Evolutionary conservation across 2,888 invertebrate genomes (phyloP).

Genomic region (Augochlorella aurata): DNA sequence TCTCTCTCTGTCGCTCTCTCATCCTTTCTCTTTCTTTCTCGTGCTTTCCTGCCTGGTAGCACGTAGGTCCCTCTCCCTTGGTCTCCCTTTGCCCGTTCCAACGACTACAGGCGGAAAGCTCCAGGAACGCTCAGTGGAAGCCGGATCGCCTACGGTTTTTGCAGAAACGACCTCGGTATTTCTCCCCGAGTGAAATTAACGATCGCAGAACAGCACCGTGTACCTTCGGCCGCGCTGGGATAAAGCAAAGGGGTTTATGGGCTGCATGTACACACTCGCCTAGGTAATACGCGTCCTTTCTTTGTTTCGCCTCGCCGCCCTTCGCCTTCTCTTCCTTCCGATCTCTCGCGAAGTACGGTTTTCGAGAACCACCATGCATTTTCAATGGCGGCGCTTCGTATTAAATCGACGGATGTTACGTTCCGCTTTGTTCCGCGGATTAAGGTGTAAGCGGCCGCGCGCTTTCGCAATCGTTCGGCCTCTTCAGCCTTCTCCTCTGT

Average conservation of each 20-base stretch:
- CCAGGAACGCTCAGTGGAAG: constrained; percentile 66
- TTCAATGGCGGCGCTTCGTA: constrained; percentile 19
- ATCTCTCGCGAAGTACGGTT: constrained; percentile 24
- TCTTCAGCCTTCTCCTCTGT: not conserved
- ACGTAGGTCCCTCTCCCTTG: constrained; percentile 8
- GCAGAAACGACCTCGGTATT: constrained; percentile 75
- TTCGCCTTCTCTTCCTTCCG: constrained; percentile 25
- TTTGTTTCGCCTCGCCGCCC: constrained; percentile 38
- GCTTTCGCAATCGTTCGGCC: not conserved
- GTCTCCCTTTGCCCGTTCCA: constrained; percentile 26
- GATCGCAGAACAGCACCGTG: constrained; percentile 71
- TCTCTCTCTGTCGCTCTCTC: constrained; percentile 16
- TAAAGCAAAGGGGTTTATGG: constrained; percentile 75
- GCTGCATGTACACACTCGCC: constrained; percentile 66
- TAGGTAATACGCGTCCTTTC: constrained; percentile 60
- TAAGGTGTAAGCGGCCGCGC: not conserved
- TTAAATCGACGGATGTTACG: constrained; percentile 4
- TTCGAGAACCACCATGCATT: constrained; percentile 36
- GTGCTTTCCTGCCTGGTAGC: constrained; percentile 5
- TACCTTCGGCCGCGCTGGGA: constrained; percentile 71
- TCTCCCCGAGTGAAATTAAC: constrained; percentile 77
- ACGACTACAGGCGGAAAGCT: constrained; percentile 57
- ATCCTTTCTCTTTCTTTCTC: constrained; percentile 17
- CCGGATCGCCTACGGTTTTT: constrained; percentile 72
- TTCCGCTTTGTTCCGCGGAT: not conserved